Base-by-base conservation (phyloP, 2,888 invertebrate genomes). In the Drosophila anomalata region DNA sequence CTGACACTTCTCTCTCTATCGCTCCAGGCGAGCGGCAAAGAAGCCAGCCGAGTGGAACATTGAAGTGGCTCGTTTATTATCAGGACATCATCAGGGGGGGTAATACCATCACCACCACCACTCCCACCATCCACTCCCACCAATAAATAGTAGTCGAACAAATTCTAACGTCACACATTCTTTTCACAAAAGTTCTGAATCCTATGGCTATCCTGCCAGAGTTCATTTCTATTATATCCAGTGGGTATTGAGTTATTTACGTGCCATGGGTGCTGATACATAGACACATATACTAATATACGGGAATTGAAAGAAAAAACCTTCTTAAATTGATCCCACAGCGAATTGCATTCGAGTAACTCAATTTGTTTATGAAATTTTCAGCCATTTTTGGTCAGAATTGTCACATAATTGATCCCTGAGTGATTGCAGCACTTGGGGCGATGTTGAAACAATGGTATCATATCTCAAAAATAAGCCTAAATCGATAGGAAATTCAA, bases 401-500 rank as follows among this genome's bases (percentile, higher is more conserved):
- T 56, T 55, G 58, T 55, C 58, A 29, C 58, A 29, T 22, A 58
- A 58, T 66, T 66, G 53, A 66, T 66, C 63, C 63, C 63, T 66
- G 67, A 65, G 63, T 66, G 63, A 66, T 31, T 66, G 33, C 53
- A 51, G 63, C 44, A 52, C 63, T 65, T 44, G 11, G 22, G 44
- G 22, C 44, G 22, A 12, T 22, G 44, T 20, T 51, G 63, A 46
- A 63, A 63, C 61, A 61, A 56, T 56, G 55, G 26, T 22, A n/a
- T 48, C 62, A 54, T 39, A 54, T 39, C 67, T 66, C 42, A 33
- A 36, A 39, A 58, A 20, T 53, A 53, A 47, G 54, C 53, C 54
- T 22, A 47, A 65, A 66, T 65, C 65, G 53, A 65, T 65, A 46
- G 65, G 65, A 65, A 65, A 65, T 54, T 65, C 67, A 65, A 65